A percentile compares a stretch with the other conserved stretches of the same genome.
Conservation (phyloP, 64 coral and sea anemone species). For the Anthopleura sola region DNA sequence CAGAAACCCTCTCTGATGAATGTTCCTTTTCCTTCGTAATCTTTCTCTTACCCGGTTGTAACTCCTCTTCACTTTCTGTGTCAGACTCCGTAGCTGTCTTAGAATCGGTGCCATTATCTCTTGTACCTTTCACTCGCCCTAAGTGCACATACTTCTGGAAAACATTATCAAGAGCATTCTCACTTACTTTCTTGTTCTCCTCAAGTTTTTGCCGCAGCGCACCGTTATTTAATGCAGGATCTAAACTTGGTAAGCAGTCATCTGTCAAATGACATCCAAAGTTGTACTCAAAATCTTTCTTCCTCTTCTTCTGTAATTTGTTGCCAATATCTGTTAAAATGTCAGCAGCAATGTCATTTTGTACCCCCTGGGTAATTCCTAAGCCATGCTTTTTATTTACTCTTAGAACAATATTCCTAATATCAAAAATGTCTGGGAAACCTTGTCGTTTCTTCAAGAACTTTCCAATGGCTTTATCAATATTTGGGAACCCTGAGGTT, state of each 20-base stretch:
- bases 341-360: constrained; percentile 67
- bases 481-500: constrained; percentile 54
- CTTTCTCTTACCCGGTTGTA: neutral
- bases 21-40: neutral
- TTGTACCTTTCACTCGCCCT: constrained; percentile 19
- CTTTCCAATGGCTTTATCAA: constrained; percentile 72
- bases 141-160: constrained; percentile 69
- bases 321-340: constrained; percentile 88
- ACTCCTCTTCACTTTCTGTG: neutral
- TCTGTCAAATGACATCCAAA: constrained; percentile 88
- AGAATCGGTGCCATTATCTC: neutral
- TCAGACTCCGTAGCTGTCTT: neutral
- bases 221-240: constrained; percentile 60
- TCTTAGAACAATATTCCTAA: constrained; percentile 53
- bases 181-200: constrained; percentile 52
- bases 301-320: constrained; percentile 78
- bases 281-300: constrained; percentile 77
- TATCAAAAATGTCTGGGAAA: constrained; percentile 93
- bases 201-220: constrained; percentile 55
- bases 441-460: constrained; percentile 65
- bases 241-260: constrained; percentile 35
- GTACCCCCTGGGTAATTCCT: constrained; percentile 45
- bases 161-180: constrained; percentile 57
- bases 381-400: constrained; percentile 63
- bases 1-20: neutral